phyloP scores from a whole-genome alignment of 2,797 vertebrate species.

The Gambusia yucatana region DNA sequence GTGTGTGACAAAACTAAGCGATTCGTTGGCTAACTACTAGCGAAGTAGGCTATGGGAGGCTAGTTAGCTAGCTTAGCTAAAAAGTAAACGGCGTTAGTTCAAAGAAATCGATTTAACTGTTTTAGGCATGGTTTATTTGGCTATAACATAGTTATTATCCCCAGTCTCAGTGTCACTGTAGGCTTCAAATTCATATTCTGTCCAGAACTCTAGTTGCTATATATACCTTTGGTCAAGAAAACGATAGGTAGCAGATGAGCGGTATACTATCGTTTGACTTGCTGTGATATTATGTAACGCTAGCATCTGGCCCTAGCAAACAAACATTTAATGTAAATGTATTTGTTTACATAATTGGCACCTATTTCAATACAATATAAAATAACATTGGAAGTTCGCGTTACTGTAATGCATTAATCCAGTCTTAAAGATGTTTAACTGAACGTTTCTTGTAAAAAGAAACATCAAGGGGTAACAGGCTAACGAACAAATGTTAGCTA shows the following conservation, averaged over 20 bases:
- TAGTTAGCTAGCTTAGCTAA: constrained; percentile 56
- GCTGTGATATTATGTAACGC: constrained; percentile 79
- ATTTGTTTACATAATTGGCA: neutral
- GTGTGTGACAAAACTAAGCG: neutral
- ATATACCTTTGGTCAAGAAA: constrained; percentile 30
- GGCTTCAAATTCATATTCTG: neutral
- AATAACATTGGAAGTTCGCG: neutral
- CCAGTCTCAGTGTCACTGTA: accelerated
- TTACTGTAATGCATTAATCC: constrained; percentile 5
- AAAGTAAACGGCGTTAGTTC: constrained; percentile 44
- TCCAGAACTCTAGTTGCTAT: neutral
- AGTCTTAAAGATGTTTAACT: neutral
- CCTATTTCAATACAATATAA: accelerated
- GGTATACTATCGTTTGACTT: constrained; percentile 61
- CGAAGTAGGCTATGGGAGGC: constrained; percentile 75
- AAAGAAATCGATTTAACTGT: neutral
- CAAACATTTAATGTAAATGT: constrained; percentile 2
- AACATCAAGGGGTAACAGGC: constrained; percentile 53
- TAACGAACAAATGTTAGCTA: constrained; percentile 44
- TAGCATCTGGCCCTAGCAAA: constrained; percentile 37
- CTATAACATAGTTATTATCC: neutral
- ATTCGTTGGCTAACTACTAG: constrained; percentile 59
- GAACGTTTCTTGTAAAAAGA: constrained; percentile 13
- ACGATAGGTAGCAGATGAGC: constrained; percentile 22
- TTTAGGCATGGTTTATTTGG: accelerated